These are phyloP conservation scores for Octodon degus DNA, from an alignment of 2,113 vertebrate genomes.

Conservation along the genomic window DNA sequence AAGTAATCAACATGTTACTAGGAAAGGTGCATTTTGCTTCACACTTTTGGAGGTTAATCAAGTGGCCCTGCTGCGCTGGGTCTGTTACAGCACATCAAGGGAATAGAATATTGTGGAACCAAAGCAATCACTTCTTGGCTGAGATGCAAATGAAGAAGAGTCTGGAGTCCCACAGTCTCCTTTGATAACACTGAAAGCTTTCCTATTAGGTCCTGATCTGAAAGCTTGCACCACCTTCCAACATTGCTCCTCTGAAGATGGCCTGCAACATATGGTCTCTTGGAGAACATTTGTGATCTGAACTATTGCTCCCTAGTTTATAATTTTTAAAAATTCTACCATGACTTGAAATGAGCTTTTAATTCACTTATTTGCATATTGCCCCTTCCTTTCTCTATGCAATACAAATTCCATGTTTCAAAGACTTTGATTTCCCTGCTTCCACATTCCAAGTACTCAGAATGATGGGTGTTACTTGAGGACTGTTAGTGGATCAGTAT, in stretches of 20 bases:
- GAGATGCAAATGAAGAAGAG: not conserved
- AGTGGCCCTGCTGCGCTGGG: not conserved
- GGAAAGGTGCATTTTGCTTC: not conserved
- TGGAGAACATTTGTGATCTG: not conserved
- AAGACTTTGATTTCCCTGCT: not conserved
- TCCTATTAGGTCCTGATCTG: rapidly evolving
- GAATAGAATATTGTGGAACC: not conserved
- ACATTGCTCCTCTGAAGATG: not conserved
- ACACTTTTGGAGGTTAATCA: too few relatives aligned
- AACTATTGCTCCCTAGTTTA: not conserved
- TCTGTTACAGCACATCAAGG: not conserved
- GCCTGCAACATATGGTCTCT: not conserved
- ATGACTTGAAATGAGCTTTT: not conserved
- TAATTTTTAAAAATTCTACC: not conserved
- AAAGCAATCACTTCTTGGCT: not conserved
- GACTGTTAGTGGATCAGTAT: not conserved
- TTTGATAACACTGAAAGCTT: not conserved
- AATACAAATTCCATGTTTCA: not conserved
- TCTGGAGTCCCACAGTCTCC: too few relatives aligned
- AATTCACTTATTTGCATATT: not conserved
- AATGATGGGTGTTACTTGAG: not conserved
- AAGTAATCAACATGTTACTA: not conserved
- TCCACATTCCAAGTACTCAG: not conserved
- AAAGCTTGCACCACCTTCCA: not conserved
- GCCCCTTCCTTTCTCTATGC: not conserved